Evolutionary conservation across 2,888 invertebrate species (phyloP), one percentile per base, ranked within the genome.

Genomic region (Dyspetes luteomarginatus): DNA sequence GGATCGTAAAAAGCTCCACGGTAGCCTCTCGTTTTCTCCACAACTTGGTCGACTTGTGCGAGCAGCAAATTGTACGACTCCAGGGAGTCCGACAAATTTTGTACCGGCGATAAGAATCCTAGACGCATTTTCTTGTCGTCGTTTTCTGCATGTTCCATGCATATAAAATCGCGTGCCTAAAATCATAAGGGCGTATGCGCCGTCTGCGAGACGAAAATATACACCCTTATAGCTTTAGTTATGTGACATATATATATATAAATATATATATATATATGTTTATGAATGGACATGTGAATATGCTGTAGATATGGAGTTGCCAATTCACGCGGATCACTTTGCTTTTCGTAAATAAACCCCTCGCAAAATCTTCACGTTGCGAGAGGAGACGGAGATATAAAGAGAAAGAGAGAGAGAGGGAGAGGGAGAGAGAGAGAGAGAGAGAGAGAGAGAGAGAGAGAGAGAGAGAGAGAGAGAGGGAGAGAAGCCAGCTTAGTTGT

Each of bases 41-140:
- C n/a, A 26, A 65, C 71, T 55, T 76, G 56, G 69, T 65, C 75
- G 79, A 79, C 75, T 79, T 64, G n/a, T n/a, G 75, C 56, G 64
- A 79, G 75, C 64, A 50, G 69, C 64, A 69, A 75, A 75, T 75
- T 79, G 75, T 79, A 79, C 69, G 79, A 60, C 78, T 74, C 22
- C 17, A 22, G 52, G 12, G 48, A 26, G 74, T 30, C 45, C 26
- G 52, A 62, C 17, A 43, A 64, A 43, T 30, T 74, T 79, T 41
- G 28, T 78, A 65, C 22, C 65, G n/a, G 75, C 69, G 79, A 75
- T 79, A 79, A 79, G 56, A 41, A 1, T 24, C 36, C 65, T 36
- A 41, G 43, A 7, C n/a, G 12, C 48, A 9, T 56, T 48, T n/a
- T n/a, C 69, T 79, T 79, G 69, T 79, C 79, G 69, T 9, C 30